Evolutionary conservation across 2,113 vertebrate species (phyloP).

Genomic region (Psettodes erumei): DNA sequence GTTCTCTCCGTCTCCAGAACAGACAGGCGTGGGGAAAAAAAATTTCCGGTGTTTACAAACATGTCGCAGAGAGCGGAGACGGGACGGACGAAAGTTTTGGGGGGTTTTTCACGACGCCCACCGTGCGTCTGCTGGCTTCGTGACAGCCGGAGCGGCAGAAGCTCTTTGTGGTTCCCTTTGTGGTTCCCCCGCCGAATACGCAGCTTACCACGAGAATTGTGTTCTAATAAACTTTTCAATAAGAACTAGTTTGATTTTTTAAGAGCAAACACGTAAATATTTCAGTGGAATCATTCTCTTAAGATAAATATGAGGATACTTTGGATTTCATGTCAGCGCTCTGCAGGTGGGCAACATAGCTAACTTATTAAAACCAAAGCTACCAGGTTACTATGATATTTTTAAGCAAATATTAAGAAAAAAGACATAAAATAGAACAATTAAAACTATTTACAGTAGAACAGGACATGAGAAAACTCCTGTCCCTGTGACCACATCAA

Average conservation of each 20-base stretch:
- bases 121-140: constrained; percentile 7
- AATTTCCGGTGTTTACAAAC: constrained; percentile 32
- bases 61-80: constrained; percentile 27
- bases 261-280: background rate
- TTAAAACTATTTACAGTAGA: too few relatives aligned
- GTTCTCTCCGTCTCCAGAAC: constrained; percentile 48
- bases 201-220: too few relatives aligned
- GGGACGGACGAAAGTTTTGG: too few relatives aligned
- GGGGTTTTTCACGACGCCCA: constrained; percentile 15
- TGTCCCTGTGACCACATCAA: too few relatives aligned
- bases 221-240: background rate
- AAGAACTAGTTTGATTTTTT: background rate
- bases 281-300: background rate
- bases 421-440: too few relatives aligned
- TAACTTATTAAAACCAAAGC: too few relatives aligned
- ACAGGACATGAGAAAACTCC: too few relatives aligned
- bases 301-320: too few relatives aligned
- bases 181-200: too few relatives aligned
- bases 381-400: background rate
- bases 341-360: too few relatives aligned
- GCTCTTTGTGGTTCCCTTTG: constrained; percentile 41
- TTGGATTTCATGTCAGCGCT: too few relatives aligned
- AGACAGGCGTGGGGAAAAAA: constrained; percentile 46
- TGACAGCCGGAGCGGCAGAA: constrained; percentile 19
- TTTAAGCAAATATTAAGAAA: background rate